Conservation (phyloP, 2,113 vertebrate species). For the Gorsachius goisagi region DNA sequence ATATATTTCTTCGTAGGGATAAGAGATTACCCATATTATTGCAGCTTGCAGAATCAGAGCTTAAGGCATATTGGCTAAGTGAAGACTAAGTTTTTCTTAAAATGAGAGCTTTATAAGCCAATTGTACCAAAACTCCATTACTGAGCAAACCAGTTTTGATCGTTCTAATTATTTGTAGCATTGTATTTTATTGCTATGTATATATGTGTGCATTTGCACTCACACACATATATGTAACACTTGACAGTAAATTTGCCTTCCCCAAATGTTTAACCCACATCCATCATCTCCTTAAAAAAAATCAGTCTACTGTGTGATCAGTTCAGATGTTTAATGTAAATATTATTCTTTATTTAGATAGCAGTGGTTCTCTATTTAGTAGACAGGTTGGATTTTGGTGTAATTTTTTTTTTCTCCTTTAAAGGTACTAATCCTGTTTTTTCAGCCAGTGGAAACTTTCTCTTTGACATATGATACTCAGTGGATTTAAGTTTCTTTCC, state of each 20-base stretch:
- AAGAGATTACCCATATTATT: not conserved
- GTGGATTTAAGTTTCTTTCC: not conserved
- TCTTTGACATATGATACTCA: not conserved
- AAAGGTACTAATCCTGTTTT: not conserved
- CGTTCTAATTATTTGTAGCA: not conserved
- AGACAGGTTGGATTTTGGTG: not conserved
- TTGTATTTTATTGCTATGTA: not conserved
- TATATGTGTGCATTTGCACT: not conserved
- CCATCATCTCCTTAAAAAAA: not conserved
- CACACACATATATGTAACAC: fast-evolving
- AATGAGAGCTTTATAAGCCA: not conserved
- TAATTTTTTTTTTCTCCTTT: not conserved
- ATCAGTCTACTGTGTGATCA: not conserved
- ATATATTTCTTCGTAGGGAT: not conserved
- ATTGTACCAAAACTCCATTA: not conserved
- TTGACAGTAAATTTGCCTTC: not conserved
- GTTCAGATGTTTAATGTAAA: not conserved
- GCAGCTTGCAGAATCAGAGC: not conserved
- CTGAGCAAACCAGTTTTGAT: not conserved
- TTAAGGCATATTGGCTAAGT: not conserved
- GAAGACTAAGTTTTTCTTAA: not conserved
- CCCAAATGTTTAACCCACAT: not conserved
- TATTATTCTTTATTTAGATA: not conserved
- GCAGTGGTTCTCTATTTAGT: not conserved
- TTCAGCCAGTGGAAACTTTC: not conserved